Evolutionary conservation across 2,888 invertebrate genomes (phyloP), one percentile per base, ranked within the genome.

Genomic region (Rhogogaster chlorosoma): DNA sequence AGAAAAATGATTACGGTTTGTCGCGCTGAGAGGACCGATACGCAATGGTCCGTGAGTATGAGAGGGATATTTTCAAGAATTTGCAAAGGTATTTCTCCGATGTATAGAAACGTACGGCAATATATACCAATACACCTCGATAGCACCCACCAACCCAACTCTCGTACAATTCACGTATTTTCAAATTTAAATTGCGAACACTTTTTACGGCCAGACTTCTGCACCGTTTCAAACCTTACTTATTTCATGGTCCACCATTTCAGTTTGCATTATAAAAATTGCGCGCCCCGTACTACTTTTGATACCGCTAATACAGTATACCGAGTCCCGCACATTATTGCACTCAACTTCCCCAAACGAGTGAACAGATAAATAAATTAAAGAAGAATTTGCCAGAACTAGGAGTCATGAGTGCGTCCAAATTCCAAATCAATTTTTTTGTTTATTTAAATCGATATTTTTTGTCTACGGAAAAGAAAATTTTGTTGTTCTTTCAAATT

Each of bases 151-250:
- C 53, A 32, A n/a, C 53, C 45, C 18, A 3, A 15, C 26, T n/a
- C 67, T 26, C n/a, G 73, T 29, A n/a, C 53, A 32, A 7, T 18
- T 22, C 75, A 53, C 18, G 32, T 26, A 53, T 53, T 80, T 61
- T 61, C 12, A 49, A 80, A 38, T 80, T 36, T 22, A 61, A 61
- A 61, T 57, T 80, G 38, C 9, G 22, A 38, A 80, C n/a, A 5
- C 18, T 61, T 57, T 80, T 57, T 80, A 42, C n/a, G 26, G 4
- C 9, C 32, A 18, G n/a, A 78, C n/a, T 57, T 53, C 57, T 22
- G 78, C 53, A 15, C 45, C 78, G 36, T 78, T 78, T 77, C 57
- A 49, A 77, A 77, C n/a, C 3, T 18, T 26, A n/a, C 77, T 77
- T 53, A 77, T 57, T 53, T 77, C 57, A 80, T 57, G 61, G 36